These are phyloP conservation scores for Argynnis bischoffii DNA, from an alignment of 2,888 invertebrate species.

Conservation along the genomic window DNA sequence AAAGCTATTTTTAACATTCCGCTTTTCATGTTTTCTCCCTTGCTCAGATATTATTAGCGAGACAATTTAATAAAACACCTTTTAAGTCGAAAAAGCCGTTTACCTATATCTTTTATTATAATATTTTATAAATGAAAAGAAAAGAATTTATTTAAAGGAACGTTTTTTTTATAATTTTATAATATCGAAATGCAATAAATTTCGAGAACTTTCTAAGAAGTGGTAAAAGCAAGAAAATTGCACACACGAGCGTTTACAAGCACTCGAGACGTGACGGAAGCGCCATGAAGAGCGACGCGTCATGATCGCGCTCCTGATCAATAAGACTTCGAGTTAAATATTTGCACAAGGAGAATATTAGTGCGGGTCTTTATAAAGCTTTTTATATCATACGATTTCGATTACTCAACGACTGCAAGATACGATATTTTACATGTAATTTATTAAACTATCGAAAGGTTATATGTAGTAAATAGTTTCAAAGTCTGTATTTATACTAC, in stretches of 20 bases:
- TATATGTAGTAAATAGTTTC: no score
- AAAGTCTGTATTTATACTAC: no score
- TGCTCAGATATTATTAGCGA: no score
- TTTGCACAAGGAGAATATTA: constrained; percentile 76
- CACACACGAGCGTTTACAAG: constrained; percentile 64
- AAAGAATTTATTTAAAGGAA: not conserved
- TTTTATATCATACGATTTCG: constrained; percentile 4
- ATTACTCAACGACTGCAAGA: constrained; percentile 35
- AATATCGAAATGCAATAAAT: constrained; percentile 1
- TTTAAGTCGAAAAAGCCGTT: no score
- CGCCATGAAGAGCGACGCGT: constrained; percentile 57
- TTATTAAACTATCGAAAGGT: not conserved
- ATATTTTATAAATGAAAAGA: not conserved
- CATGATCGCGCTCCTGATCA: constrained; percentile 73
- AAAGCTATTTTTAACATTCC: no score
- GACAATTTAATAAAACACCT: no score
- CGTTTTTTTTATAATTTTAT: not conserved
- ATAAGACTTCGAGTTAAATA: constrained; percentile 76
- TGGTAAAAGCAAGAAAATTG: constrained; percentile 45
- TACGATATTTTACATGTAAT: constrained; percentile 44
- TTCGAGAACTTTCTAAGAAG: constrained; percentile 9
- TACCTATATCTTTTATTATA: no score
- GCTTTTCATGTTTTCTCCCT: no score
- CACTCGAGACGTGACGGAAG: constrained; percentile 76
- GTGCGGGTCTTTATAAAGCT: constrained; percentile 42